A percentile compares a stretch with the other conserved stretches of the same genome.
Conservation (phyloP, 2,113 vertebrate species). For the Ammodytes dubius region DNA sequence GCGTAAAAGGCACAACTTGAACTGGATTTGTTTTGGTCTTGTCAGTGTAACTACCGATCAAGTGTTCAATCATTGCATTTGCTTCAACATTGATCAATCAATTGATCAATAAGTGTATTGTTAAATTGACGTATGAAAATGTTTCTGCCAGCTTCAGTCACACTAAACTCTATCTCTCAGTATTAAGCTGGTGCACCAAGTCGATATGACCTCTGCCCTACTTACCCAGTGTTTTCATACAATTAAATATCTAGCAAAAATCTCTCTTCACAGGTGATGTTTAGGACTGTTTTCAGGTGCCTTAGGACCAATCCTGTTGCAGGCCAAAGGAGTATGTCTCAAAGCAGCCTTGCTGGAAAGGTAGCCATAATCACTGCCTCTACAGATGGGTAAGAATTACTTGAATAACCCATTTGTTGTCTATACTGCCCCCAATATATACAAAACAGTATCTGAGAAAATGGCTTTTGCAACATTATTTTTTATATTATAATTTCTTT, state of each 20-base stretch:
- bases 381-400: slow-evolving; percentile 83
- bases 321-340: slow-evolving; percentile 80
- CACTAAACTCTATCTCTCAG: background rate
- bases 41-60: background rate
- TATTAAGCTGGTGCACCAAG: background rate
- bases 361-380: slow-evolving; percentile 87
- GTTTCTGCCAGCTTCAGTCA: background rate
- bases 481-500: background rate
- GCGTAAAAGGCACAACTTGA: background rate
- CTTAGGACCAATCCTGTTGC: slow-evolving; percentile 63
- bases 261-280: slow-evolving; percentile 75
- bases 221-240: slow-evolving; percentile 3
- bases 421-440: background rate
- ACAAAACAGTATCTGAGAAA: background rate
- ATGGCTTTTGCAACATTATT: background rate
- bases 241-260: background rate
- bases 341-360: slow-evolving; percentile 82
- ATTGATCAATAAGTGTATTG: background rate
- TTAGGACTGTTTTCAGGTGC: slow-evolving; percentile 65
- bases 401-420: background rate
- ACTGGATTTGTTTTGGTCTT: background rate
- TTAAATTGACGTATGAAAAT: background rate
- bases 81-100: background rate
- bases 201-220: slow-evolving; percentile 51
- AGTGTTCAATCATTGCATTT: background rate